Conservation (phyloP, 2,113 vertebrate genomes). For the Atractosteus spatula region DNA sequence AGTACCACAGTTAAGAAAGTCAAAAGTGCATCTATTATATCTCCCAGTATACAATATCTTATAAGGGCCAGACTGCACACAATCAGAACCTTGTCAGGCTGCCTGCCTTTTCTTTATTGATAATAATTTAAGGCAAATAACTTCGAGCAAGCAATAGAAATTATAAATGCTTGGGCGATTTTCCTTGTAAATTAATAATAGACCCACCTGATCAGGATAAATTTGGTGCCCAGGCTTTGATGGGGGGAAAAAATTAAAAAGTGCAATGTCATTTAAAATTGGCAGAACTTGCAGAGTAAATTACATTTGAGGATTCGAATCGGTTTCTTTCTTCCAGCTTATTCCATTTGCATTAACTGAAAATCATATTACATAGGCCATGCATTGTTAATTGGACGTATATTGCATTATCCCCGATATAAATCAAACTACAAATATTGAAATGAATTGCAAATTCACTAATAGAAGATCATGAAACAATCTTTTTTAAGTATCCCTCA, state of each 20-base stretch:
- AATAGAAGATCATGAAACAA: slow-evolving; percentile 90
- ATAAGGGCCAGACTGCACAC: slow-evolving; percentile 22
- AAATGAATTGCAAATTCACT: slow-evolving; percentile 91
- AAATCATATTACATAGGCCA: slow-evolving; percentile 86
- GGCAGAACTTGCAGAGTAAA: slow-evolving; percentile 77
- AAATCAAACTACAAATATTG: slow-evolving; percentile 91
- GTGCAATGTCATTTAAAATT: slow-evolving; percentile 85
- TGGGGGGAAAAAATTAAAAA: slow-evolving; percentile 73
- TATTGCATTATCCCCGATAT: slow-evolving; percentile 89
- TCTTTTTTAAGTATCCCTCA: slow-evolving; percentile 85
- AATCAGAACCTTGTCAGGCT: slow-evolving; percentile 23
- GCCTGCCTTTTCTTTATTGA: slow-evolving; percentile 57
- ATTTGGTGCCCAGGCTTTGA: slow-evolving; percentile 77
- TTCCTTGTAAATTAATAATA: slow-evolving; percentile 84
- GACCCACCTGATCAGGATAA: slow-evolving; percentile 78
- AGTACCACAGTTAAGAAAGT: slow-evolving; percentile 13
- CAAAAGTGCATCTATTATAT: slow-evolving; percentile 21
- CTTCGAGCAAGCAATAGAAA: slow-evolving; percentile 65
- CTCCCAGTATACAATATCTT: slow-evolving; percentile 20
- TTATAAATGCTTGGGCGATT: slow-evolving; percentile 77
- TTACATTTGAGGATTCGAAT: slow-evolving; percentile 84
- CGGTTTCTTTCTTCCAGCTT: slow-evolving; percentile 70
- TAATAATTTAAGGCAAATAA: slow-evolving; percentile 74
- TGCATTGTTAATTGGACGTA: slow-evolving; percentile 89
- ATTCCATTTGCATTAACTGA: slow-evolving; percentile 83